Evolutionary conservation across 1,140 invertebrate species (phyloP).

Genomic region (Magallana ariakensis): DNA sequence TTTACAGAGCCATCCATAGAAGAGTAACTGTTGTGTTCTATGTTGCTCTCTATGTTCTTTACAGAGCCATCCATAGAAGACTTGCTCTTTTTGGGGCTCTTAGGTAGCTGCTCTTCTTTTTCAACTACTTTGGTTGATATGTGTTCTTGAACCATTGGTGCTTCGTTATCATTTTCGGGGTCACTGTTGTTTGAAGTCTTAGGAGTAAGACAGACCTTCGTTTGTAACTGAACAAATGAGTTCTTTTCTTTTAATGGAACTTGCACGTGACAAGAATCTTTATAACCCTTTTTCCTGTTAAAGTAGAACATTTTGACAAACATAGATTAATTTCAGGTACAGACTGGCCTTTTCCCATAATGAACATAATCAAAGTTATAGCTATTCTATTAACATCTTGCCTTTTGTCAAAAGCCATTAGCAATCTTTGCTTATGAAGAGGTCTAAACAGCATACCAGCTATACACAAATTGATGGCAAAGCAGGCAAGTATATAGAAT

Average conservation of each 20-base stretch:
- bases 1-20: background rate
- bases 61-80: background rate
- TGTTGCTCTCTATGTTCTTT: background rate
- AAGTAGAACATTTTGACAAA: background rate
- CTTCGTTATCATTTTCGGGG: background rate
- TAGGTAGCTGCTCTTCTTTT: background rate
- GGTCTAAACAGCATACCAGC: slow-evolving; percentile 57
- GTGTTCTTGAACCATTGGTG: background rate
- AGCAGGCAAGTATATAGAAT: slow-evolving; percentile 58
- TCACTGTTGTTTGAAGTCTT: background rate
- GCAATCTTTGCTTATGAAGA: slow-evolving; percentile 36
- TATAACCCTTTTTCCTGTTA: slow-evolving; percentile 31
- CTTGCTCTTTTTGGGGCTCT: background rate
- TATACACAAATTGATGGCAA: slow-evolving; percentile 54
- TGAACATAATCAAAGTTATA: background rate
- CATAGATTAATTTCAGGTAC: no score
- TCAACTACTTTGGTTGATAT: background rate
- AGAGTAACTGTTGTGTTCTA: background rate
- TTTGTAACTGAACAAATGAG: background rate
- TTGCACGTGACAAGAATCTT: background rate
- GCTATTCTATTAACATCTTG: background rate
- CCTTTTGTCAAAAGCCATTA: slow-evolving; percentile 55
- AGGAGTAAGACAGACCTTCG: background rate
- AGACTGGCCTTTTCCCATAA: no score
- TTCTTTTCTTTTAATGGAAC: background rate